Conservation (phyloP, 2,113 vertebrate genomes). For the Onychorhynchus coronatus region DNA sequence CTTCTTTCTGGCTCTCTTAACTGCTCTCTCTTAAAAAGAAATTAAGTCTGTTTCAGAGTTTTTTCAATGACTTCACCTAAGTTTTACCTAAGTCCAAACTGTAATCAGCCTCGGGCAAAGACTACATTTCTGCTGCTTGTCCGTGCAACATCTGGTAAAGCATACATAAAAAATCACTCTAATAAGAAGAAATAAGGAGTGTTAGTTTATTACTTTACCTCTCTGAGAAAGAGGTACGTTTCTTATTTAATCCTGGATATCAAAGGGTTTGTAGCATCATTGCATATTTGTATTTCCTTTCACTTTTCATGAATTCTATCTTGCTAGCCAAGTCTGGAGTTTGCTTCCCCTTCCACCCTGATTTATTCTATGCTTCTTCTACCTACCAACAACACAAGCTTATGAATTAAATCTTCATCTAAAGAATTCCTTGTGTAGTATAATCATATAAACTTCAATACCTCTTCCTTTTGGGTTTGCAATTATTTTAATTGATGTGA, state of each 20-base stretch:
- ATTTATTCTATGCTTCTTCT: neutral
- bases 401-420: neutral
- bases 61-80: neutral
- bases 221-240: neutral
- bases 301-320: neutral
- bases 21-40: neutral
- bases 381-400: neutral
- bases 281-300: neutral
- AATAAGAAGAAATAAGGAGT: neutral
- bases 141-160: neutral
- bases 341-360: neutral
- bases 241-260: neutral
- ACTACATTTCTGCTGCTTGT: neutral
- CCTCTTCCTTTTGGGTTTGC: neutral
- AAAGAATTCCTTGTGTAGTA: neutral
- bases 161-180: neutral
- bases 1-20: neutral
- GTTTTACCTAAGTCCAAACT: neutral
- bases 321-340: neutral
- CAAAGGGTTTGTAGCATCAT: neutral
- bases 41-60: neutral
- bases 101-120: neutral
- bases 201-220: neutral
- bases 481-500: neutral
- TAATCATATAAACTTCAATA: neutral